phyloP scores from a whole-genome alignment of 1,140 invertebrate species.

The Drusus annulatus region DNA sequence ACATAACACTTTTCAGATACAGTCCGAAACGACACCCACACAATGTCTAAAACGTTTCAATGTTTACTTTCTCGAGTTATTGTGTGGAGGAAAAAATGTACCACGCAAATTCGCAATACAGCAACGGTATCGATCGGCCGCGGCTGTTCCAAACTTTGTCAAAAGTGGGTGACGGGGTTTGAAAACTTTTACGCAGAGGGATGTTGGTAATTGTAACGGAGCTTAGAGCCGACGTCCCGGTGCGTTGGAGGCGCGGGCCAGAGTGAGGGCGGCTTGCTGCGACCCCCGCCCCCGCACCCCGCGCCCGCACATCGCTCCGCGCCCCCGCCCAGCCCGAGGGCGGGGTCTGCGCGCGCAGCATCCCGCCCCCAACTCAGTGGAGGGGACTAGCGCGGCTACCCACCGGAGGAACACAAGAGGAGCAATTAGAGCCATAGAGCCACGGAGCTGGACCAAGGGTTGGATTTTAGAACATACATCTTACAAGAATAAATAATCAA shows the following conservation, averaged over 20 bases:
- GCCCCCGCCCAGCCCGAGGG: slow-evolving; percentile 26
- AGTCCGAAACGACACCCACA: neutral
- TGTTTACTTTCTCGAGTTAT: neutral
- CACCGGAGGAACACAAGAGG: too few species aligned
- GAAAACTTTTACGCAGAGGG: slow-evolving; percentile 46
- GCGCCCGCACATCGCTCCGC: slow-evolving; percentile 18
- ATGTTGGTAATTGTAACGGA: slow-evolving; percentile 60
- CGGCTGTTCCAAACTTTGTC: slow-evolving; percentile 60
- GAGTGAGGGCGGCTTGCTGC: slow-evolving; percentile 48
- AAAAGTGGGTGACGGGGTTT: slow-evolving; percentile 51
- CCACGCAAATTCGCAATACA: slow-evolving; percentile 11
- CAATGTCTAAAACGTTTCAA: neutral
- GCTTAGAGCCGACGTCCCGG: slow-evolving; percentile 60
- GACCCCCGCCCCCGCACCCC: neutral
- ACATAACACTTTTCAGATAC: slow-evolving; percentile 2
- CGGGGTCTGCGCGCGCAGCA: slow-evolving; percentile 44
- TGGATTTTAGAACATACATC: neutral
- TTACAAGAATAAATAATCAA: too few species aligned
- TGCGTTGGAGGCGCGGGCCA: slow-evolving; percentile 59
- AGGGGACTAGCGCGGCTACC: slow-evolving; percentile 9
- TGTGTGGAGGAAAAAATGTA: neutral
- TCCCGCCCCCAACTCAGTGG: slow-evolving; percentile 16
- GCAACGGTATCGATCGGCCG: slow-evolving; percentile 47
- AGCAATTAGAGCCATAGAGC: too few species aligned
- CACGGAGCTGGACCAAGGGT: neutral